Evolutionary conservation across 2,797 vertebrate species (phyloP).

Genomic region (Bradypodion ventrale): DNA sequence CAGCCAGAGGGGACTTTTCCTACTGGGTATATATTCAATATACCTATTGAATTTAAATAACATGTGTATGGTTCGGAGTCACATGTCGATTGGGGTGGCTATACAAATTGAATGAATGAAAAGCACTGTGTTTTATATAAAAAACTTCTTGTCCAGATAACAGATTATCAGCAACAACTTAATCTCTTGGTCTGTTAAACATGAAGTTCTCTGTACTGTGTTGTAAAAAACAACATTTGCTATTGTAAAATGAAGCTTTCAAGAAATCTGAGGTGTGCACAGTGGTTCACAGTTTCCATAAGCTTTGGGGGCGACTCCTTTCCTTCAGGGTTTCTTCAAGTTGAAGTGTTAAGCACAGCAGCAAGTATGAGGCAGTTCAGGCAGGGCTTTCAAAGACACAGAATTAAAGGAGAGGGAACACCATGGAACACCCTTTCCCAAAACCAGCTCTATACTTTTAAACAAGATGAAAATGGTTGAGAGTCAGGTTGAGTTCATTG

Average conservation of each 20-base stretch:
- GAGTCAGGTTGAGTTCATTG: not conserved
- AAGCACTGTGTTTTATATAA: no score
- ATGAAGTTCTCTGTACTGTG: not conserved
- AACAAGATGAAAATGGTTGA: not conserved
- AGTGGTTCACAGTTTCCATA: not conserved
- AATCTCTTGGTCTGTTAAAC: not conserved
- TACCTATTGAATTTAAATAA: not conserved
- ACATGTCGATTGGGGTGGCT: no score
- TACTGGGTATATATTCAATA: no score
- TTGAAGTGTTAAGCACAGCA: conserved; percentile 10
- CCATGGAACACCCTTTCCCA: not conserved
- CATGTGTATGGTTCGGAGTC: not conserved
- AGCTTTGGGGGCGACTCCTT: conserved; percentile 5
- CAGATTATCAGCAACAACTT: not conserved
- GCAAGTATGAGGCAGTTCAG: not conserved
- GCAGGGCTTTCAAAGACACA: not conserved
- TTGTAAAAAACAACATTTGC: conserved; percentile 8
- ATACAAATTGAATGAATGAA: no score
- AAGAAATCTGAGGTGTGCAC: not conserved
- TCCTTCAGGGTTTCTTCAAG: conserved; percentile 1
- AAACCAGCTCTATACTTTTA: not conserved
- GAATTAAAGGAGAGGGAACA: not conserved
- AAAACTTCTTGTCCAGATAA: not conserved
- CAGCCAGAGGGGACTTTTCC: no score
- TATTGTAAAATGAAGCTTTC: conserved; percentile 1